Evolutionary conservation across 1,140 invertebrate genomes (phyloP), one percentile per base, ranked within the genome.

Genomic region (Arion vulgaris): DNA sequence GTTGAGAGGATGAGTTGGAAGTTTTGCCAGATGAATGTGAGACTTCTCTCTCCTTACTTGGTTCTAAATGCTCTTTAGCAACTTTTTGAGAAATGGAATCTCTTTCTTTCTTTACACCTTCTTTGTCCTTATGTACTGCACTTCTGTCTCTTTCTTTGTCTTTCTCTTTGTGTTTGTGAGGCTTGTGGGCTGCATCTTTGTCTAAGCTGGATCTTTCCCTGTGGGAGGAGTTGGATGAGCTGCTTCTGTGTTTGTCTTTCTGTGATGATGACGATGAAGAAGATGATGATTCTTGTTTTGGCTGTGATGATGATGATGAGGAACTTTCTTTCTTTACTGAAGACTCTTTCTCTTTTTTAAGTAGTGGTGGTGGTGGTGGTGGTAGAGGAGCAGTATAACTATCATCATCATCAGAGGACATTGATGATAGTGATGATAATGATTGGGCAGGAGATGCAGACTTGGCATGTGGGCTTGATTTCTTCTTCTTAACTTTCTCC

Each of bases 401-500:
- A 36, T 62, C 51, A n/a, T 79, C 76, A 79, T 79, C 57, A 66
- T 79, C 76, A 71, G 78, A 71, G 28, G 78, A 17, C n/a, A 36
- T 57, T 5, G 78, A 34, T 32, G 78, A 80, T 41, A 80, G 36
- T 28, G 78, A 80, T n/a, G 78, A 71, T 1, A 80, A 38, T 4
- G 78, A 80, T 1, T 13, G 51, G 28, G 32, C 66, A 5, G 78
- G 78, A 5, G 78, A 80, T 49, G 45, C 66, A 1, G 78, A 78
- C 73, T 75, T 75, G 9, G 15, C 34, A 28, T 28, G 76, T 38
- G 26, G 34, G 19, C 36, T 34, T 49, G 34, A 41, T 66, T 80
- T 80, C 36, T 80, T 80, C 45, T 80, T 80, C 36, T 76, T 76
- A 36, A 76, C 32, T 32, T 80, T 69, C 34, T 80, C 68, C 62